Evolutionary conservation across 2,797 vertebrate genomes (phyloP).

Genomic region (Eurystomus glaucurus): DNA sequence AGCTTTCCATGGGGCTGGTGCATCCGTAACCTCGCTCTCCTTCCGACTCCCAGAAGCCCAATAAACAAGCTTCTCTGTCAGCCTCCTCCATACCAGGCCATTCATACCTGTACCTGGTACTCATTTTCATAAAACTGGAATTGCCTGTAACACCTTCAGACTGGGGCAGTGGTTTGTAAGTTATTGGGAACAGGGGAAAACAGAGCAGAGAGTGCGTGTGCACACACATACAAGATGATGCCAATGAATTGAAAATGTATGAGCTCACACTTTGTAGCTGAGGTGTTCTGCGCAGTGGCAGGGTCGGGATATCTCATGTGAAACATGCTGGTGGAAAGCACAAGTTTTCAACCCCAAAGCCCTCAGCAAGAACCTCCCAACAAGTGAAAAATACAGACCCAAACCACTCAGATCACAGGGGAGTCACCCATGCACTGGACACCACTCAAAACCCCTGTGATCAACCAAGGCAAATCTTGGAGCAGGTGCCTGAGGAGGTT

Average conservation of each 20-base stretch:
- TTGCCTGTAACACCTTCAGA: neutral
- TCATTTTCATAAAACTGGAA: neutral
- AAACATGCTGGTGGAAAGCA: neutral
- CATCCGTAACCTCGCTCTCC: neutral
- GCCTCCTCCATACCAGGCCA: neutral
- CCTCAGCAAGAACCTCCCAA: neutral
- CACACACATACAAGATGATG: neutral
- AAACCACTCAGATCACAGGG: neutral
- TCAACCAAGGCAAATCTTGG: neutral
- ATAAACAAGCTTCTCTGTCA: neutral
- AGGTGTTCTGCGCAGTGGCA: neutral
- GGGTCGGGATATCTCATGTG: neutral
- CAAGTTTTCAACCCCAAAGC: neutral
- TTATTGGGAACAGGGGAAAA: neutral
- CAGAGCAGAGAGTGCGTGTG: accelerated
- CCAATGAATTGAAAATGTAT: neutral
- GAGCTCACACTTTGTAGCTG: neutral
- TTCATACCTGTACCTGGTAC: neutral
- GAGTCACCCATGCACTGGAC: neutral
- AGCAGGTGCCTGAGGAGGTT: neutral
- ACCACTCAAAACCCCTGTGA: neutral
- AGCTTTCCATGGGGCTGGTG: neutral
- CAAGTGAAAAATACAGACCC: neutral
- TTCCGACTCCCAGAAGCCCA: neutral
- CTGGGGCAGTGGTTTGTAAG: accelerated